These are phyloP conservation scores for Pammene fasciana DNA, from an alignment of 2,888 invertebrate genomes.

Conservation along the genomic window DNA sequence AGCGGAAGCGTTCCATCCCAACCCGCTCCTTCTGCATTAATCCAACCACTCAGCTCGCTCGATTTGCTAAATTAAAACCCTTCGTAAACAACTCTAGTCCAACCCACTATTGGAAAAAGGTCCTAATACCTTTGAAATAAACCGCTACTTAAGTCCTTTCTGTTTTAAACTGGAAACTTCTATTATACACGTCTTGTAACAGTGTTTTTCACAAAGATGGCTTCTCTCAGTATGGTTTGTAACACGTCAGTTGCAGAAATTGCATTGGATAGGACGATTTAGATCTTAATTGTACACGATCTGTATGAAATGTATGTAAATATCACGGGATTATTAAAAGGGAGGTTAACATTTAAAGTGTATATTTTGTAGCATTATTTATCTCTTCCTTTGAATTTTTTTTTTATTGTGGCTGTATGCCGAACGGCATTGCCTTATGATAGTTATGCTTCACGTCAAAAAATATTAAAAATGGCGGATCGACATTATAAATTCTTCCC, in stretches of 20 bases:
- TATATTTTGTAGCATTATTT: too few species aligned
- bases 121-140: background rate
- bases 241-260: background rate
- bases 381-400: too few species aligned
- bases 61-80: slow-evolving; percentile 36
- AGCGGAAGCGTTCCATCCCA: background rate
- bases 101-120: background rate
- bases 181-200: background rate
- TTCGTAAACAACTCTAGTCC: slow-evolving; percentile 19
- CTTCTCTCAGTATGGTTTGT: background rate
- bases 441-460: too few species aligned
- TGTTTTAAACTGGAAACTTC: background rate
- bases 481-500: too few species aligned
- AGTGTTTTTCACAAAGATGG: slow-evolving; percentile 5
- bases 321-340: too few species aligned
- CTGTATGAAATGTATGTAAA: background rate
- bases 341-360: too few species aligned
- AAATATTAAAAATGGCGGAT: too few species aligned
- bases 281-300: background rate
- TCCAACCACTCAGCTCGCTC: slow-evolving; percentile 32
- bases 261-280: background rate
- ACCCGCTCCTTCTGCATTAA: slow-evolving; percentile 18
- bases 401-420: too few species aligned
- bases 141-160: background rate
- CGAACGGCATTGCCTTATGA: too few species aligned